phyloP scores from a whole-genome alignment of 2,888 invertebrate genomes.

The Dioctria linearis region DNA sequence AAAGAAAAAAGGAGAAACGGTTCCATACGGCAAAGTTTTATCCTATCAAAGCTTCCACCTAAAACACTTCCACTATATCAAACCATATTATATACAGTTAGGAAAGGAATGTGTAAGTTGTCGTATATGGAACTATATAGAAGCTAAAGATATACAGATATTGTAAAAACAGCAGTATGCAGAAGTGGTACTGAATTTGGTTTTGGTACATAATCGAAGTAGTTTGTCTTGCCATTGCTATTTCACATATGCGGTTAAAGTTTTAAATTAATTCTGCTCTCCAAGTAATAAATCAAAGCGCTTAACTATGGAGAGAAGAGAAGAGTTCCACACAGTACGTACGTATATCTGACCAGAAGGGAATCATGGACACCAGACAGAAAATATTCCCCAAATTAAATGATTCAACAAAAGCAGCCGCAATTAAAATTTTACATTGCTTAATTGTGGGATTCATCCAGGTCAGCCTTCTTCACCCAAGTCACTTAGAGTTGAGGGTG shows the following conservation, averaged over 20 bases:
- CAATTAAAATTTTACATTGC: conserved; percentile 33
- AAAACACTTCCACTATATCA: conserved; percentile 6
- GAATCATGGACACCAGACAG: conserved; percentile 2
- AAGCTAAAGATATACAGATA: not conserved
- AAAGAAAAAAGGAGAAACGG: conserved; percentile 20
- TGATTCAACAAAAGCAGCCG: conserved; percentile 27
- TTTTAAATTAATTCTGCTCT: conserved; percentile 47
- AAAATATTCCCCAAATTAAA: conserved; percentile 30
- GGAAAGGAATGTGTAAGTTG: too few relatives aligned
- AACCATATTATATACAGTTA: too few relatives aligned
- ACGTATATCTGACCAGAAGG: not conserved
- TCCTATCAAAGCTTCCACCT: not conserved
- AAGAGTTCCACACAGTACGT: too few relatives aligned
- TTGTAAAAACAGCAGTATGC: not conserved
- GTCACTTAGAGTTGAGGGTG: not conserved
- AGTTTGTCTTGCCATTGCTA: conserved; percentile 9
- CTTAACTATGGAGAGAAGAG: conserved; percentile 1
- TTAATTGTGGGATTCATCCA: not conserved
- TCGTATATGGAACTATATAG: not conserved
- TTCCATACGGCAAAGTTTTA: conserved; percentile 20
- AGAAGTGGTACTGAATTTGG: not conserved
- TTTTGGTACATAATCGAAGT: conserved; percentile 33
- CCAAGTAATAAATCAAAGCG: conserved; percentile 42
- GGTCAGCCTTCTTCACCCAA: not conserved
- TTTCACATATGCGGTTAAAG: conserved; percentile 29